Conservation (phyloP, 2,797 vertebrate genomes). For the Ciconia nigra region DNA sequence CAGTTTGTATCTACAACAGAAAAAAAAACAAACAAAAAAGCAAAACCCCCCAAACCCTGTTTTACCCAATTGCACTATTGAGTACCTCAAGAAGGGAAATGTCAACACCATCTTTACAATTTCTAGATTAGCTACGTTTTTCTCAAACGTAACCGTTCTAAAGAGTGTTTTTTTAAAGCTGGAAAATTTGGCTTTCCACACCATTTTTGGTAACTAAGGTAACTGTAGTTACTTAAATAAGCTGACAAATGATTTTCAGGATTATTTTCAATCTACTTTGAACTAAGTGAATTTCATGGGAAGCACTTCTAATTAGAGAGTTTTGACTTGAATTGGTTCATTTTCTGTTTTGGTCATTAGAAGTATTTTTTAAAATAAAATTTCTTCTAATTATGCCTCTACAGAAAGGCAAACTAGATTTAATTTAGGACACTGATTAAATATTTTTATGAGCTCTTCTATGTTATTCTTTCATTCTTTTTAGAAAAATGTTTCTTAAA, state of each 20-base stretch:
- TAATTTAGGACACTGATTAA: constrained; percentile 69
- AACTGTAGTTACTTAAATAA: not conserved
- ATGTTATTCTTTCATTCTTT: constrained; percentile 30
- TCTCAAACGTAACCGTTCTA: not conserved
- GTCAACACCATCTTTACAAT: not conserved
- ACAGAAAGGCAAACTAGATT: constrained; percentile 64
- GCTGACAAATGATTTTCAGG: not conserved
- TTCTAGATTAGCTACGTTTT: constrained; percentile 4
- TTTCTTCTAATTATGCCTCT: constrained; percentile 55
- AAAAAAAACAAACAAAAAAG: not conserved
- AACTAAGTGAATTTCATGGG: not conserved
- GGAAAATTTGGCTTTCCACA: constrained; percentile 7
- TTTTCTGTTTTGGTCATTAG: constrained; percentile 3
- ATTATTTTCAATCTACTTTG: constrained; percentile 6
- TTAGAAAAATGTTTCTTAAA: constrained; percentile 74
- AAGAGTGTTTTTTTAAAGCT: not conserved
- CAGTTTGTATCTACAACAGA: constrained; percentile 48
- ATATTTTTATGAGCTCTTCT: constrained; percentile 58
- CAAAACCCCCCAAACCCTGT: constrained; percentile 44
- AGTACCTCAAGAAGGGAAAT: constrained; percentile 73
- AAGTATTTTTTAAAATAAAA: not conserved
- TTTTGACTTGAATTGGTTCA: constrained; percentile 22
- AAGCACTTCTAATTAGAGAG: constrained; percentile 9
- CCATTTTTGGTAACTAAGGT: not conserved
- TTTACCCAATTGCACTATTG: constrained; percentile 75